Conservation (phyloP, 2,888 invertebrate species). For the Eumerus sabulonum region DNA sequence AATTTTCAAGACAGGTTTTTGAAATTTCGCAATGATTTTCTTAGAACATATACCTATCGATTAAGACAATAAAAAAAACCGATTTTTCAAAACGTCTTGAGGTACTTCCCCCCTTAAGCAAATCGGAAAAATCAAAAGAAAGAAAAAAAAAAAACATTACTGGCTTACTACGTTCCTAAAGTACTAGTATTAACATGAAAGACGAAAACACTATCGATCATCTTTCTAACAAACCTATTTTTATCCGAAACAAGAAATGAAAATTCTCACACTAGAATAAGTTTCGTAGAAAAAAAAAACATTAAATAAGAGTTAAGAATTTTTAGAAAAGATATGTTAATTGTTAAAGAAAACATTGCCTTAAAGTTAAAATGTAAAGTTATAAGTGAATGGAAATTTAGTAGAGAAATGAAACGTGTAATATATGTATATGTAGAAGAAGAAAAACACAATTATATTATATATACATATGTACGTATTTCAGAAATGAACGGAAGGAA, state of each 20-base stretch:
- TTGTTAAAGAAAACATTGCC: slow-evolving; percentile 65
- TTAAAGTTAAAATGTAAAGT: slow-evolving; percentile 53
- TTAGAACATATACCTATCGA: too few relatives aligned
- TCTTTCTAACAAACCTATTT: too few relatives aligned
- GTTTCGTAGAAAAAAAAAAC: slow-evolving; percentile 11
- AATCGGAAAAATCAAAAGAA: too few relatives aligned
- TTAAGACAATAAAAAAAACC: too few relatives aligned
- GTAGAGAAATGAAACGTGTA: slow-evolving; percentile 55
- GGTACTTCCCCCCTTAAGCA: too few relatives aligned
- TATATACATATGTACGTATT: slow-evolving; percentile 44
- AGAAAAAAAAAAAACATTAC: slow-evolving; percentile 25
- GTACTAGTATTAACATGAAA: slow-evolving; percentile 34
- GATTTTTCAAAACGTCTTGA: too few relatives aligned
- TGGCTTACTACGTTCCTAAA: slow-evolving; percentile 65
- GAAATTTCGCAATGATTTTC: too few relatives aligned
- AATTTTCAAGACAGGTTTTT: too few relatives aligned
- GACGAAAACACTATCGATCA: slow-evolving; percentile 8
- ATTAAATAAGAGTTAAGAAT: slow-evolving; percentile 8
- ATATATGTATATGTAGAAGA: slow-evolving; percentile 45
- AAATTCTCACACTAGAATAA: slow-evolving; percentile 45
- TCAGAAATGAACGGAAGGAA: slow-evolving; percentile 19
- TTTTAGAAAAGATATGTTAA: slow-evolving; percentile 58
- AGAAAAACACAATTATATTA: not conserved
- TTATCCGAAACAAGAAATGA: too few relatives aligned
- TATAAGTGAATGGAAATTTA: slow-evolving; percentile 43